Conservation (phyloP, 2,888 invertebrate species). For the Hemaris fuciformis region DNA sequence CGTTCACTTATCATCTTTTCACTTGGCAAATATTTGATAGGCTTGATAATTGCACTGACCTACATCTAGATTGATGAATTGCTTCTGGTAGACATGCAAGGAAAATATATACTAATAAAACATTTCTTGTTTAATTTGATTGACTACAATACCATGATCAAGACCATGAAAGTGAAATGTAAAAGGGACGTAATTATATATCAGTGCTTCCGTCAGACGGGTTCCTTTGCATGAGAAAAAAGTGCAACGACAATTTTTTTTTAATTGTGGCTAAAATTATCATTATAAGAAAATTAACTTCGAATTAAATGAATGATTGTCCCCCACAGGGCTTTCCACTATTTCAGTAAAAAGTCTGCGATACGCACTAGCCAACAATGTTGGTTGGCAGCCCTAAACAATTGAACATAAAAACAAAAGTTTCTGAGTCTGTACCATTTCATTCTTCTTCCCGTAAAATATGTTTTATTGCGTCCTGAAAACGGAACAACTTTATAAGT, state of each 20-base stretch:
- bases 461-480: not conserved
- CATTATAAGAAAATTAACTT: too few relatives aligned
- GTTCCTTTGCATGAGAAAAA: too few relatives aligned
- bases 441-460: not conserved
- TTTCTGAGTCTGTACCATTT: not conserved
- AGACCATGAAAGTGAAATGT: not conserved
- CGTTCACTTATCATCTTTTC: not conserved
- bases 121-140: not conserved
- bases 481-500: not conserved
- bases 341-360: not conserved
- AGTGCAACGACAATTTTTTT: too few relatives aligned
- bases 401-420: conserved; percentile 1
- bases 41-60: conserved; percentile 8
- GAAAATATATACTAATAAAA: not conserved
- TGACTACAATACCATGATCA: too few relatives aligned
- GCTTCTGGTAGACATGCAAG: not conserved
- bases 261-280: too few relatives aligned
- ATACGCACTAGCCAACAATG: not conserved
- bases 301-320: too few relatives aligned
- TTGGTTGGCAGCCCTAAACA: not conserved
- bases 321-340: not conserved
- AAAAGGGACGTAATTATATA: not conserved
- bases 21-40: conserved; percentile 8
- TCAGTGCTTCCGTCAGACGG: too few relatives aligned
- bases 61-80: not conserved